phyloP scores from a whole-genome alignment of 2,797 vertebrate genomes.

The Austrolebias charrua region DNA sequence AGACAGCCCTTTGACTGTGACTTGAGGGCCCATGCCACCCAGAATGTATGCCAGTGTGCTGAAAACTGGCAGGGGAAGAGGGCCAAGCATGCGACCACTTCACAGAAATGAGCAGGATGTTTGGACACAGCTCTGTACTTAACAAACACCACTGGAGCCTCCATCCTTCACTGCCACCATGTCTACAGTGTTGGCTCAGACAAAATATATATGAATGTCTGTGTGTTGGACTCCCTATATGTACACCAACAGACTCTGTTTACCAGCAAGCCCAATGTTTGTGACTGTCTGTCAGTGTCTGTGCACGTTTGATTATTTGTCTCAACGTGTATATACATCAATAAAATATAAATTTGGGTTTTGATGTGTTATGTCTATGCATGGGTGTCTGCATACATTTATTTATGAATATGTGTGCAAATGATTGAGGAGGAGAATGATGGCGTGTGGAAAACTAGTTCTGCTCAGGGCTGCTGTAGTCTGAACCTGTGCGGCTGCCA shows the following conservation, averaged over 20 bases:
- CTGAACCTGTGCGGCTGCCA: conserved; percentile 76
- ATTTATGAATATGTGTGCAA: conserved; percentile 58
- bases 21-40: conserved; percentile 73
- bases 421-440: conserved; percentile 70
- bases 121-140: conserved; percentile 75
- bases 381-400: conserved; percentile 57
- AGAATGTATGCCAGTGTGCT: conserved; percentile 63
- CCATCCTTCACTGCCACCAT: conserved; percentile 64
- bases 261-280: conserved; percentile 58
- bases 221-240: conserved; percentile 57
- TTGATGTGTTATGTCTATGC: conserved; percentile 56
- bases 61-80: conserved; percentile 59
- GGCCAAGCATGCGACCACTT: conserved; percentile 76
- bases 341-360: conserved; percentile 59
- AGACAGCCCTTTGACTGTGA: conserved; percentile 56
- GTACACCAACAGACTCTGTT: conserved; percentile 69
- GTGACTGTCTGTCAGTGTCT: conserved; percentile 71
- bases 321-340: conserved; percentile 65
- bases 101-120: conserved; percentile 73
- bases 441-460: conserved; percentile 80
- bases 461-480: conserved; percentile 73
- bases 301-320: conserved; percentile 70
- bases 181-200: conserved; percentile 68
- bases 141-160: conserved; percentile 77
- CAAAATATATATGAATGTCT: conserved; percentile 73